phyloP scores from a whole-genome alignment of 2,797 vertebrate species.

The Ataeniobius toweri region DNA sequence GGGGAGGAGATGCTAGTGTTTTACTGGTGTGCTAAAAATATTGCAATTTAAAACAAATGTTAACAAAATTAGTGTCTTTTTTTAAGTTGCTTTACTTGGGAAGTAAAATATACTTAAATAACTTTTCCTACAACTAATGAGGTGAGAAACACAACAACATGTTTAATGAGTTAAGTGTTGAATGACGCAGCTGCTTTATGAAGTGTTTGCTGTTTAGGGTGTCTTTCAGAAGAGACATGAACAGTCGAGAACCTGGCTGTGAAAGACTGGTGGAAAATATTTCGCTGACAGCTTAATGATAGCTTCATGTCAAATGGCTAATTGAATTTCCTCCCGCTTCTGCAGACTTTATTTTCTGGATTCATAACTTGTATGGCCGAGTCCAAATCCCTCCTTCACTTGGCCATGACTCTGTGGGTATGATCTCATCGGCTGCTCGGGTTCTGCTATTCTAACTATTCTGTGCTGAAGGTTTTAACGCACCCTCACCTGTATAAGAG shows the following conservation, averaged over 20 bases:
- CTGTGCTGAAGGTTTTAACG: neutral
- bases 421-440: constrained; percentile 4
- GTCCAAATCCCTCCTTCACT: constrained; percentile 24
- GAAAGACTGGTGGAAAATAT: constrained; percentile 70
- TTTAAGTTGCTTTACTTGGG: neutral
- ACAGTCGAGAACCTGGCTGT: constrained; percentile 61
- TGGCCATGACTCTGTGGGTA: constrained; percentile 19
- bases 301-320: constrained; percentile 69
- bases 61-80: neutral
- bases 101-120: neutral
- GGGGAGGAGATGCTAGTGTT: neutral
- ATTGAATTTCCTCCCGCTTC: constrained; percentile 75
- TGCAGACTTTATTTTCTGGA: constrained; percentile 57
- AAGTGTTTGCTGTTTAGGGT: constrained; percentile 43
- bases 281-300: constrained; percentile 72
- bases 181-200: constrained; percentile 39
- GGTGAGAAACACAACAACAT: constrained; percentile 31
- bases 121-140: constrained; percentile 27
- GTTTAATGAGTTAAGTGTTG: constrained; percentile 8
- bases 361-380: constrained; percentile 20
- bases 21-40: neutral
- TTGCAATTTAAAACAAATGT: constrained; percentile 9
- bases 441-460: neutral
- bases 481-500: constrained; percentile 89
- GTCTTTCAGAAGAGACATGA: constrained; percentile 54